Base-by-base conservation (phyloP, 2,888 invertebrate genomes). In the Drosophila picticornis region DNA sequence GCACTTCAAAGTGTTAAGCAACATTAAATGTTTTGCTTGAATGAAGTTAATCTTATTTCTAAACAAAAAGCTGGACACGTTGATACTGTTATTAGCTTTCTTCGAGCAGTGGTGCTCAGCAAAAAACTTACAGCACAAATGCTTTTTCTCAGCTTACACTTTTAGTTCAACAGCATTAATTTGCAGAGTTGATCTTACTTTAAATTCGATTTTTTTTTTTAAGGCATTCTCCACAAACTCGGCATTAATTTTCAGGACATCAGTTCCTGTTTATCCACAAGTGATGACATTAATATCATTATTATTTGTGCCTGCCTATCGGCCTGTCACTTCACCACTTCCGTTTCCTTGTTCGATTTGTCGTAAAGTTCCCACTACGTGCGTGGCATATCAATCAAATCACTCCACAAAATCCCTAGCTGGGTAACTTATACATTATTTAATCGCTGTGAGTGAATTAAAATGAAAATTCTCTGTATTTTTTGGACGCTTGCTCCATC, bases 381-480 rank as follows among this genome's bases (percentile, higher is more conserved):
- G 80, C 67, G 31, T 56, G 53, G 66, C 69, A 82, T 84, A 71
- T 74, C 78, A 83, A 88, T 75, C 73, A 80, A 82, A 80, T 68
- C 62, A 40, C 27, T 59, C n/a, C 56, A 13, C 60, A 67, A 82
- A 80, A 74, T 88, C 81, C 75, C 69, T 34, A 50, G 55, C 60
- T 50, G 56, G 51, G 51, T 43, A 72, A 69, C 78, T 70, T 75
- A 71, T 88, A 48, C 62, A 81, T 83, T 83, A 86, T 86, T 83
- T 75, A 83, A 78, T 72, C 72, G 70, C 55, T 67, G 56, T 69
- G 74, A 83, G 81, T 84, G 84, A 88, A 84, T 84, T 79, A 83
- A 88, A 83, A 78, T 83, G 69, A 76, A 71, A 75, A 75, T 51
- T 75, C 57, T 53, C 22, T 32, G 29, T 58, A 34, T 60, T 65